phyloP scores from a whole-genome alignment of 2,888 invertebrate species.

The Eupithecia pulchellata region DNA sequence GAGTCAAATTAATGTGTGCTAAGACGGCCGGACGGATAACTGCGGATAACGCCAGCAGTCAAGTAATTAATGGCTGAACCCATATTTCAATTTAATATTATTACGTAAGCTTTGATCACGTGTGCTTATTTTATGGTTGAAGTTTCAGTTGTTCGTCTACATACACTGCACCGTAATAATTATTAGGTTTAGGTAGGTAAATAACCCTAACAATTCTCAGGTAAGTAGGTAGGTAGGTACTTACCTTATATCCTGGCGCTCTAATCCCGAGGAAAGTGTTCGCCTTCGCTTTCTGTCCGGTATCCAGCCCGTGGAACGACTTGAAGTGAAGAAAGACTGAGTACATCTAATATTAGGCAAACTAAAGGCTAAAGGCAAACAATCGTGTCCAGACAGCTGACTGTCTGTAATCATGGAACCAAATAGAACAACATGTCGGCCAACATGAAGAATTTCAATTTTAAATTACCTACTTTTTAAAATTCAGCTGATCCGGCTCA shows the following conservation, averaged over 20 bases:
- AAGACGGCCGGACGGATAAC: conserved; percentile 47
- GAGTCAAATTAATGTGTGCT: conserved; percentile 54
- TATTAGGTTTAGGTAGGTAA: too few species aligned
- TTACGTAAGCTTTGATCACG: not conserved
- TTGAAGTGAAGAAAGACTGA: too few species aligned
- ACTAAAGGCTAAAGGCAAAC: too few species aligned
- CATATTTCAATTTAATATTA: not conserved
- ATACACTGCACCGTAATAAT: not conserved
- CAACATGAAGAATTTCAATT: not conserved
- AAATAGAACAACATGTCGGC: not conserved
- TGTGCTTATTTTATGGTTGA: not conserved
- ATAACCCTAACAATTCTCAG: too few species aligned
- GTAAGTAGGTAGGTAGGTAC: too few species aligned
- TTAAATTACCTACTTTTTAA: not conserved
- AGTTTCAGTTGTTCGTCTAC: not conserved
- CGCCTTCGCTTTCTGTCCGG: too few species aligned
- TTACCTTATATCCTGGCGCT: too few species aligned
- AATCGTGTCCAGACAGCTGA: too few species aligned
- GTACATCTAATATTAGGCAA: too few species aligned
- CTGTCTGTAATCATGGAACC: too few species aligned
- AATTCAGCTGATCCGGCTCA: not conserved
- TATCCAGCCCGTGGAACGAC: too few species aligned
- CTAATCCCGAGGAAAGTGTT: too few species aligned
- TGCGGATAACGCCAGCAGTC: conserved; percentile 54
- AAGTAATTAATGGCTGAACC: conserved; percentile 49